Percentiles rank a stretch among this genome's conserved stretches.
These are phyloP conservation scores for Erannis defoliaria DNA, from an alignment of 2,888 invertebrate genomes.

Conservation along the genomic window DNA sequence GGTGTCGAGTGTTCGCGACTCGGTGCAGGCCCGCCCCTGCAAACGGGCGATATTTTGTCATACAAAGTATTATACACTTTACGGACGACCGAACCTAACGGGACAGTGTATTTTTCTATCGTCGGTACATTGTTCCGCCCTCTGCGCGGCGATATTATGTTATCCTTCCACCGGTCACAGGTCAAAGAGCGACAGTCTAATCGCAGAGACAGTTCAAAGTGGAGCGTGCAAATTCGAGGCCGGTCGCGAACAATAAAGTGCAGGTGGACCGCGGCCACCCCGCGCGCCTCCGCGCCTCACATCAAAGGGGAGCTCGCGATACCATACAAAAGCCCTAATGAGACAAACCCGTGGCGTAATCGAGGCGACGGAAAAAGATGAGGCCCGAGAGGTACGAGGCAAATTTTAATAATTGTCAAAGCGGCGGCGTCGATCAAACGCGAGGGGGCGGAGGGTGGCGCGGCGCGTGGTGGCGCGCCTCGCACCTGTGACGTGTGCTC, in stretches of 20 bases:
- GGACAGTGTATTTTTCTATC: slow-evolving; percentile 9
- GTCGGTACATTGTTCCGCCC: slow-evolving; percentile 10
- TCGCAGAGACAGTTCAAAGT: slow-evolving; percentile 81
- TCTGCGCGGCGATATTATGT: slow-evolving; percentile 48
- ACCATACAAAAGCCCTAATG: slow-evolving; percentile 86
- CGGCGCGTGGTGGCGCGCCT: slow-evolving; percentile 43
- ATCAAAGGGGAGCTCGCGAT: slow-evolving; percentile 83
- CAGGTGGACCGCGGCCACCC: slow-evolving; percentile 78
- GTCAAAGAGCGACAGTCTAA: slow-evolving; percentile 71
- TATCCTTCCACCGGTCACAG: slow-evolving; percentile 61
- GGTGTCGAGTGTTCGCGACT: slow-evolving; percentile 76
- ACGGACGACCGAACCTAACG: slow-evolving; percentile 34
- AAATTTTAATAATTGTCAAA: slow-evolving; percentile 88
- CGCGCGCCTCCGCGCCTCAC: slow-evolving; percentile 70
- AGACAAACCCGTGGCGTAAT: slow-evolving; percentile 86
- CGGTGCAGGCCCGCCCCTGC: slow-evolving; percentile 39
- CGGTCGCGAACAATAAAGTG: slow-evolving; percentile 82
- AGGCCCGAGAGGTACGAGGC: slow-evolving; percentile 85
- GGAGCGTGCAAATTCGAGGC: slow-evolving; percentile 83
- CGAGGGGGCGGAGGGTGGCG: slow-evolving; percentile 57
- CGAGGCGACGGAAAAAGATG: slow-evolving; percentile 87
- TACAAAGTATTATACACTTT: slow-evolving; percentile 38
- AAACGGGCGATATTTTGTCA: slow-evolving; percentile 41
- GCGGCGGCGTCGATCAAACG: slow-evolving; percentile 87
- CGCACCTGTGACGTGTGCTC: slow-evolving; percentile 80